Base-by-base conservation (phyloP, 1,140 invertebrate species). In the Akabosia matsudoensis region DNA sequence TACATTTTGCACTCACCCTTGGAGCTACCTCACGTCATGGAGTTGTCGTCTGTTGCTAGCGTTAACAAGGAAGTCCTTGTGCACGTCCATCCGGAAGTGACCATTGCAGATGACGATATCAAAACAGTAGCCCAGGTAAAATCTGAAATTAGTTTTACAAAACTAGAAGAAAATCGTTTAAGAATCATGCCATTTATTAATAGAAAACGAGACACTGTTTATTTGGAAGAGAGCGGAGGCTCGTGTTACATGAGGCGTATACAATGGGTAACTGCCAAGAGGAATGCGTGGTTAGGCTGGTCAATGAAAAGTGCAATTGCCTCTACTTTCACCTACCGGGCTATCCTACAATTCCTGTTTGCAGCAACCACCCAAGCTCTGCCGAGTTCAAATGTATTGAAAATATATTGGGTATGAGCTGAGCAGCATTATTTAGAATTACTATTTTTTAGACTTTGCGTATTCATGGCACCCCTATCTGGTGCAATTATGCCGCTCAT, bases 91-190 rank as follows among this genome's bases (percentile, higher is more conserved):
- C 61, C 61, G 1, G 61, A 67, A 14, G n/a, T 67, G 28, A 67
- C 61, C 26, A 67, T 14, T 30, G 61, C 61, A 7, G 61, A 67
- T 28, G 61, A 67, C 7, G 30, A 67, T n/a, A 67, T 67, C n/a
- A 28, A 30, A 16, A 13, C 22, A 67, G 7, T 4, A 13, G 24
- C 31, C 24, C 4, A 4, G 7, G 28, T 28, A 13, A 3, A 30
- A 67, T 28, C 18, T 45, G 18, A 18, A 45, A 45, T 16, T 22
- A 14, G 7, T 30, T 30, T 7, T 13, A 13, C 28, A 45, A 45
- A 45, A 45, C 37, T 30, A 67, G 13, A n/a, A 30, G 22, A 67
- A 16, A 30, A 13, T 10, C 30, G 28, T 4, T 22, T 14, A 61
- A 24, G 54, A 13, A 22, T 16, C 54, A 16, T 56, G 14, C 14